Evolutionary conservation across 1,140 invertebrate genomes (phyloP).

Genomic region (Portunus trituberculatus): DNA sequence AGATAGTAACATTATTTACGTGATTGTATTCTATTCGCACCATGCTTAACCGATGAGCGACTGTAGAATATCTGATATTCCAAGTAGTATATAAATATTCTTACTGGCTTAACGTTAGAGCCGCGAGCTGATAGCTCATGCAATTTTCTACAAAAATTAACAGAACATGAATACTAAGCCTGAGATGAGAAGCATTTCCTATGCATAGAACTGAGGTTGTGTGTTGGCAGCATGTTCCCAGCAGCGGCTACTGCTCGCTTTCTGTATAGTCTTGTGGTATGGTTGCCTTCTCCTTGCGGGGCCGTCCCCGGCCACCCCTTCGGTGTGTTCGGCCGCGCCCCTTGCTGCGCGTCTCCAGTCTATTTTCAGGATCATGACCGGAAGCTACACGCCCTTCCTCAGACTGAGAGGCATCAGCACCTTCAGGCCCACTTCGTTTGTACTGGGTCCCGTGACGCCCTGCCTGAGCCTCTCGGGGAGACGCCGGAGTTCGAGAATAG

Average conservation of each 20-base stretch:
- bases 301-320: conserved; percentile 55
- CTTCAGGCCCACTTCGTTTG: conserved; percentile 37
- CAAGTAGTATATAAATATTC: not conserved
- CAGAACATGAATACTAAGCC: conserved; percentile 46
- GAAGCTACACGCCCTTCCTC: conserved; percentile 15
- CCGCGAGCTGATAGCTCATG: too few relatives aligned
- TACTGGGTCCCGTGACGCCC: conserved; percentile 11
- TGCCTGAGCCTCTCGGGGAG: not conserved
- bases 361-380: conserved; percentile 54
- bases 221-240: not conserved
- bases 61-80: not conserved
- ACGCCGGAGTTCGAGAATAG: not conserved
- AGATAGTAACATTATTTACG: not conserved
- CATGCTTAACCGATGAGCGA: not conserved
- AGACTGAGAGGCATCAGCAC: not conserved
- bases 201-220: conserved; percentile 54
- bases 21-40: not conserved
- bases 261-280: conserved; percentile 38
- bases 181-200: conserved; percentile 58
- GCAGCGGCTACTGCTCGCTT: conserved; percentile 56
- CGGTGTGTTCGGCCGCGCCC: conserved; percentile 58
- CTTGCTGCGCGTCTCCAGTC: conserved; percentile 57
- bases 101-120: not conserved
- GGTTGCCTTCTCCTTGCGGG: conserved; percentile 67
- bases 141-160: not conserved